Evolutionary conservation across 2,888 invertebrate genomes (phyloP), one percentile per base, ranked within the genome.

Genomic region (Cenopis cana): DNA sequence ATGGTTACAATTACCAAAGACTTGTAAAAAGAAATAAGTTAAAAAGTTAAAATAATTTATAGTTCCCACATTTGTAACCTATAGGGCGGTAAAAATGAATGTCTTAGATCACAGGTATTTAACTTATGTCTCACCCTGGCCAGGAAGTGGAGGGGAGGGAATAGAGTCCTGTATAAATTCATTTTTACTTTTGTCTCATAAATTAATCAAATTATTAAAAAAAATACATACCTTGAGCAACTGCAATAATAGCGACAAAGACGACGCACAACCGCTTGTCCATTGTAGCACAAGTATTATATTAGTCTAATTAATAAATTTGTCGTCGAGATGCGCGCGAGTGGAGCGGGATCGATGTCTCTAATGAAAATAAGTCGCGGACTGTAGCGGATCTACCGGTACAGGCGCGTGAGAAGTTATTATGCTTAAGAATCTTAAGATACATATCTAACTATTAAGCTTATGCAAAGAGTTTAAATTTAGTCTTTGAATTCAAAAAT

Each of bases 351-450:
- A 77, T 77, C 75, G 79, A 79, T 82, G 79, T 64, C 38, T 52
- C 64, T 85, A 85, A 85, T 82, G 83, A 82, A 85, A 84, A 84
- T 83, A 84, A 79, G 79, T 78, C 79, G 72, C 74, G 72, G 77
- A 78, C 82, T 82, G 81, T 72, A 84, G 79, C 78, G 79, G 90
- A 86, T 81, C 78, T 86, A 87, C 90, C 84, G 85, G 92, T 92
- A 88, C 80, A 78, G 62, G 82, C 83, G 78, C 67, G 74, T 8
- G 77, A 79, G 55, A 89, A 85, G 79, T 78, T 76, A 8, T 61
- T 38, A 60, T 17, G 17, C 36, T 46, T 12, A n/a, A 46, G 46
- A 60, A 12, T 12, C 36, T 46, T 12, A n/a, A 46, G 46, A 60
- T 60, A 60, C 24, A 46, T 46, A 60, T 60, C 60, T 38, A 9